Evolutionary conservation across 2,113 vertebrate species (phyloP), one percentile per base, ranked within the genome.

Genomic region (Blennius ocellaris): DNA sequence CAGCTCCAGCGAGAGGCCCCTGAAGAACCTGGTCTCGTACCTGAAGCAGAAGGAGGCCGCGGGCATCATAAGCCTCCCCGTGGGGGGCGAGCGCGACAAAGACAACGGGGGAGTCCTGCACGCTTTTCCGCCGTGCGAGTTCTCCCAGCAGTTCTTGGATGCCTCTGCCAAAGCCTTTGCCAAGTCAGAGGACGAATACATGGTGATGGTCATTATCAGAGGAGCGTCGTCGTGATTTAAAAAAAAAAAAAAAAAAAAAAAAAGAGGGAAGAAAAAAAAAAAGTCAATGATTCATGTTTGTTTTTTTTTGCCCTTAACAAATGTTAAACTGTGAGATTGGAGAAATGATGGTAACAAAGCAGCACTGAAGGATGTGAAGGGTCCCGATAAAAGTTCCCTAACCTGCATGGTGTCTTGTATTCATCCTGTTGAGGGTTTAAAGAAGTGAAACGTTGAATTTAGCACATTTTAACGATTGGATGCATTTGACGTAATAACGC

Each of bases 1-100:
- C 94, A 92, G 89, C 95, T 96, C 97, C 45, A 95, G 95, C 0
- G 97, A 99, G 92, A 93, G 97, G 80, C 97, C 98, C 0, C 95
- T 99, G 86, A 97, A 97, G 93, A 98, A 99, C 94, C 96, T 99
- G 90, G 97, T 99, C 72, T 97, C 97, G 72, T 99, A 99, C 78
- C 94, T 99, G 93, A 99, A 97, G 94, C 97, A 99, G 96, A 99
- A 99, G 93, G 97, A 99, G 90, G 97, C 98, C 0, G 98, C 97
- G 1, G 98, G 98, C 66, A 98, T 99, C 82, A 97, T 99, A 93
- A 97, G 97, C 92, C 96, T 99, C 68, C 96, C 97, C 0, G 96
- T 97, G 11, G 96, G 96, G 83, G 96, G 96, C 64, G 88, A 94
- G 88, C 96, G 96, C 85, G 96, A 98, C 94, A 99, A 98, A 91